Base-by-base conservation (phyloP, 2,113 vertebrate species). In the Zingel zingel region DNA sequence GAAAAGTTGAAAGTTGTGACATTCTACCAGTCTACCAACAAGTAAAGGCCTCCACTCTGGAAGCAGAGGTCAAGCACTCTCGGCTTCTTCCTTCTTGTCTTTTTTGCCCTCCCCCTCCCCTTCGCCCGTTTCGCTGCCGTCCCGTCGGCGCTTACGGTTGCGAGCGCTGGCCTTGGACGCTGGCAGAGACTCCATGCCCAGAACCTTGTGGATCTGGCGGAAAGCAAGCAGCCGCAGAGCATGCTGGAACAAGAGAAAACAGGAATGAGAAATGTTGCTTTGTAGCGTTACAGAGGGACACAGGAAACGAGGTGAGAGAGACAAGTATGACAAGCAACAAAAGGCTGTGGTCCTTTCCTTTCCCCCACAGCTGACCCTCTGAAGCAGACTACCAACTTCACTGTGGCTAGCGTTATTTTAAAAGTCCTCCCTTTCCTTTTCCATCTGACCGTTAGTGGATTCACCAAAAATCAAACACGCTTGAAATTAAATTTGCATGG, bases 181-280 rank as follows among this genome's bases (percentile, higher is more conserved):
- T 0, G 91, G 93, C 66, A 96, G 90, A 0, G 91, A 95, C 27
- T 95, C 93, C 91, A 95, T 96, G 58, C 92, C 92, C 33, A 97
- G 93, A 10, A 94, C 77, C 45, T 94, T 94, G 90, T 96, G 94
- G 59, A 95, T 92, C 84, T 96, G 95, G 45, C 92, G 91, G 91
- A 97, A 97, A 5, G 94, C 92, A 27, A 97, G 79, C 54, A 95
- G 86, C 75, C 96, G 92, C 84, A 96, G 91, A 6, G 94, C 92
- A 1, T 94, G 93, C 94, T 96, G 93, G 33, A 75, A 85, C 8
- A 54, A 68, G n/a, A 81, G 5, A 27, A 77, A 10, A 51, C 9
- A 65, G 16, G 11, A 19, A 4, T 33, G 6, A 25, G 3, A 45
- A 7, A 66, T 3, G 9, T 10, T 9, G 21, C 6, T 27, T 25